phyloP scores from a whole-genome alignment of 1,140 invertebrate genomes.

The Saccostrea cuccullata region DNA sequence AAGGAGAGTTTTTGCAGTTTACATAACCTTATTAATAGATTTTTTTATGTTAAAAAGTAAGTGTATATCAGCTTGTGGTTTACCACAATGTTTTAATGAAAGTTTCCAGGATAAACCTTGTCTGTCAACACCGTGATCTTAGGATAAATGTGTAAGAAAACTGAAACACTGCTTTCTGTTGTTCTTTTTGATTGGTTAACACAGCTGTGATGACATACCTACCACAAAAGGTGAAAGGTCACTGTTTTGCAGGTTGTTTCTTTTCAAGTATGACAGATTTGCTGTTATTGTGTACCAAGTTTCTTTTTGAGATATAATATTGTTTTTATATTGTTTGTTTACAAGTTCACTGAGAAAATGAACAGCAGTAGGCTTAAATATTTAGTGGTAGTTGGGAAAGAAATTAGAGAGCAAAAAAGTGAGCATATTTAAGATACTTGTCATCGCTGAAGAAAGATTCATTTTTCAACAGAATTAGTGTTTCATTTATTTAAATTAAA shows the following conservation, averaged over 20 bases:
- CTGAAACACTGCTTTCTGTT: conserved; percentile 1
- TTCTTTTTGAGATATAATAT: conserved; percentile 3
- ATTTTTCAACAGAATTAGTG: neutral
- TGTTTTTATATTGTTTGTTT: conserved; percentile 26
- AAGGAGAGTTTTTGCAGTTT: too few relatives aligned
- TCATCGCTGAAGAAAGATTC: neutral
- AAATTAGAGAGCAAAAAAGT: neutral
- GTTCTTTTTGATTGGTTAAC: conserved; percentile 21
- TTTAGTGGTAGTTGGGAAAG: neutral
- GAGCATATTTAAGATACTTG: neutral
- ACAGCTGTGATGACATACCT: conserved; percentile 10
- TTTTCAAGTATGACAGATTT: neutral
- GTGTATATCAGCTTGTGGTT: neutral
- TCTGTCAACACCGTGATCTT: neutral
- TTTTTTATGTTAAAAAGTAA: neutral
- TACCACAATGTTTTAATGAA: conserved; percentile 32
- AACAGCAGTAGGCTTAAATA: neutral
- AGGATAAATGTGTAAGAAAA: neutral
- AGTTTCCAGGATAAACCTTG: neutral
- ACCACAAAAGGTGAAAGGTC: conserved; percentile 26
- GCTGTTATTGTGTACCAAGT: conserved; percentile 1
- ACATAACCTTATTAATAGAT: too few relatives aligned
- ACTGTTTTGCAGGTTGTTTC: neutral
- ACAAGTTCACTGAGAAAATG: conserved; percentile 35
- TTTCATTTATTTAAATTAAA: neutral